Evolutionary conservation across 2,888 invertebrate genomes (phyloP), one percentile per base, ranked within the genome.

Genomic region (Platycheirus rosarum): DNA sequence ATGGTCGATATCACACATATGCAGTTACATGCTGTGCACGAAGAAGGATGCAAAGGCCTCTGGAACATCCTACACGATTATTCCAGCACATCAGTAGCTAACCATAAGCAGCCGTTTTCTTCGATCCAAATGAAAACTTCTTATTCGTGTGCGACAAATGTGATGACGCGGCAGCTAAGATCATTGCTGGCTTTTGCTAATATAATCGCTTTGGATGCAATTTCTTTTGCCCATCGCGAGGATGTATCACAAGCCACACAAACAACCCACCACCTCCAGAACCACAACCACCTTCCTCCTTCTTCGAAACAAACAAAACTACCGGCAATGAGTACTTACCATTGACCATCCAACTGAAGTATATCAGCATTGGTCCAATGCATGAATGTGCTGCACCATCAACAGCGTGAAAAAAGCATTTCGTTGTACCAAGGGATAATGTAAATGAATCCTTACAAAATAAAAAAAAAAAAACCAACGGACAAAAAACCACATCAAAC

Each of bases 351-450:
- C 57, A 23, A 14, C 53, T 29, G 57, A 14, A 57, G 42, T 37
- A 37, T 66, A 60, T 66, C 71, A 35, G 65, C n/a, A n/a, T n/a
- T 60, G 68, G 51, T 48, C 4, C 8, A 49, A 53, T 76, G 82
- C 76, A 75, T 76, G 80, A 40, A 57, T 71, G 71, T 23, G 44
- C 46, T 63, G 68, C 69, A 65, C 9, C 75, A 68, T 29, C 49
- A 60, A 16, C 29, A 44, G 44, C 60, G 60, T 44, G 66, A 79
- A 85, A 85, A 85, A 69, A 85, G 85, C 85, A 85, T 85, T 85
- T 85, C 84, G 84, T 73, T 85, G 85, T 85, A 85, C 84, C 73
- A 13, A n/a, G 53, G 85, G 80, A 85, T 85, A 85, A 85, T 85
- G 84, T 84, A 85, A 85, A 85, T 84, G 82, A 85, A 84, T 85